Base-by-base conservation (phyloP, 2,888 invertebrate species). In the Meta bourneti region DNA sequence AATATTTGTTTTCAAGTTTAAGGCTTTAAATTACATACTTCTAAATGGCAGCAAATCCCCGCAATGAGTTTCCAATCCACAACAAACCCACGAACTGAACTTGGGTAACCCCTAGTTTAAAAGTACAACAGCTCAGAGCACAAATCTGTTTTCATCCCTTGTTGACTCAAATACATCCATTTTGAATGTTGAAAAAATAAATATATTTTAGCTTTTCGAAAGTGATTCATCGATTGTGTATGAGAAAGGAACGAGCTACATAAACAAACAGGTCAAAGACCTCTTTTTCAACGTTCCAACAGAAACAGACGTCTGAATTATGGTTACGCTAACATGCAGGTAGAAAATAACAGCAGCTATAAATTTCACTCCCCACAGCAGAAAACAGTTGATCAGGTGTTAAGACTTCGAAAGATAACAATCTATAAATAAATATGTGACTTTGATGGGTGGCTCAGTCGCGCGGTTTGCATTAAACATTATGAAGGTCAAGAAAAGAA, bases 211-310 rank as follows among this genome's bases (percentile, higher is more conserved):
- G 16, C 61, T 61, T 34, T 34, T 16, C 11, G 9, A 61, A 61
- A 61, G 16, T 61, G 16, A 61, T 61, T 5, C 61, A 34, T 16
- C 61, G 16, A 61, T 61, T 61, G 61, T 61, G 61, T 61, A 11
- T 20, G 19, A 51, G 19, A 77, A 77, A 51, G 52, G 52, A 49
- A 77, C n/a, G 52, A 13, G 34, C 52, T 69, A 48, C 34, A 34
- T 75, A 84, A 84, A 54, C 84, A 84, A 54, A 34, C 84, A 48
- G 84, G 84, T 84, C 84, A 75, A 75, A 75, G 75, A 84, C 84
- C 84, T n/a, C 13, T 0, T 61, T n/a, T 75, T 71, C 74, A 34
- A 13, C 48, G 51, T 78, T 84, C 11, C 11, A 34, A 34, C 34
- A 9, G 16, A 61, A 61, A 61, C 61, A 61, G 61, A 61, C 61